Evolutionary conservation across 2,797 vertebrate genomes (phyloP), one percentile per base, ranked within the genome.

Genomic region (Tokudaia muenninki): DNA sequence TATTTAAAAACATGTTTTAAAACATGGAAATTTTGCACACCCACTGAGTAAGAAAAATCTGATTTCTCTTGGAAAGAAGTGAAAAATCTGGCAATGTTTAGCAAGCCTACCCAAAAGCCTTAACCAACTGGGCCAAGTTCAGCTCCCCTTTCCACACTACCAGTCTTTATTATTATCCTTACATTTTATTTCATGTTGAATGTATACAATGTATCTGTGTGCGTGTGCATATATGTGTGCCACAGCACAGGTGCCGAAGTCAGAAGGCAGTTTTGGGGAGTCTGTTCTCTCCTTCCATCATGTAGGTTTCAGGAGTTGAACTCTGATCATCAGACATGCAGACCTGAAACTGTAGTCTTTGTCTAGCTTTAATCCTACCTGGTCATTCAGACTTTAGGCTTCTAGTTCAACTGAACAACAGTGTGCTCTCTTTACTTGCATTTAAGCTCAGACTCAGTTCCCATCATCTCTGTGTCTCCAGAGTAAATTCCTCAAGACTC

Each of bases 61-160:
- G 63, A 44, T 31, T 87, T 95, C 75, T 94, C 41, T 87, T 92
- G 70, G 70, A 94, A 93, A 90, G 87, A 93, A 92, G 34, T 14
- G 11, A 50, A 87, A 2, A 9, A 74, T 77, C 34, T 94, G 37
- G 24, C 26, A 74, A 92, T 26, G 34, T 4, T 50, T 22, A 19
- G 59, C 29, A 81, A 92, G 44, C 37, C 90, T 79, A 91, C 78
- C 19, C 50, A 52, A 37, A 67, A 52, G 13, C 34, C 47, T 10
- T n/a, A 31, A 50, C 44, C 29, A 24, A 78, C 52, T 91, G 31
- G 57, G 93, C 87, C 61, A 59, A 92, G 21, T 90, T 12, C 34
- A 81, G 65, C 4, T 29, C 26, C 34, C 21, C 52, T 77, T 34
- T 77, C 84, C 61, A 86, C 55, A 91, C 44, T 37, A 31, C 44